Conservation (phyloP, 2,113 vertebrate genomes). For the Oncorhynchus keta region DNA sequence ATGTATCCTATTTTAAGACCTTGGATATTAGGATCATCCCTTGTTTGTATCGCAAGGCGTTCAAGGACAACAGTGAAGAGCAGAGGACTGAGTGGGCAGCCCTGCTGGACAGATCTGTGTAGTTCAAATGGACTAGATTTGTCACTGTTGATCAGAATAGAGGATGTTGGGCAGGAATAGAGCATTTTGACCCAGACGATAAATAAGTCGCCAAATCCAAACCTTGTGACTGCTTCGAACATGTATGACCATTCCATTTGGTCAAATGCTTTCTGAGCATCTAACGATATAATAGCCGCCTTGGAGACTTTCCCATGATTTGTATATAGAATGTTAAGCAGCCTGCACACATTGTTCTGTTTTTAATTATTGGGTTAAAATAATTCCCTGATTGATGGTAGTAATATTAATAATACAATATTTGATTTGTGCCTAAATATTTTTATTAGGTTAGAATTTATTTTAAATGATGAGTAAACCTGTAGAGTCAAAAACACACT, state of each 20-base stretch:
- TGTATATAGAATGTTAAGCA: neutral
- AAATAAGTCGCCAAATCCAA: neutral
- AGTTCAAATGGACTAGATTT: neutral
- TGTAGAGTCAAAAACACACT: too few species aligned
- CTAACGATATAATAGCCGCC: neutral
- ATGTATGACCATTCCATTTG: neutral
- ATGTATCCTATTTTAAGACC: neutral
- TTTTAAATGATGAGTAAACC: too few species aligned
- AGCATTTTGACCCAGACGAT: constrained; percentile 3
- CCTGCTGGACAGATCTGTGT: too few species aligned
- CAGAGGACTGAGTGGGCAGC: neutral
- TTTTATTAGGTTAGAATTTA: too few species aligned
- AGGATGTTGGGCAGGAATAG: constrained; percentile 1
- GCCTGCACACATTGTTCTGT: neutral
- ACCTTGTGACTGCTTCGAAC: neutral
- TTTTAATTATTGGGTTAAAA: too few species aligned
- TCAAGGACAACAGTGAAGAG: neutral
- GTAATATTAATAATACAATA: too few species aligned
- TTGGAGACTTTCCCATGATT: neutral
- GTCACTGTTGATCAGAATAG: neutral
- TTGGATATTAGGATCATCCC: neutral
- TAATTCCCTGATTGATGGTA: too few species aligned
- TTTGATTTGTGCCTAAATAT: too few species aligned
- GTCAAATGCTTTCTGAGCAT: neutral
- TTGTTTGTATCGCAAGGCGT: neutral